These are phyloP conservation scores for Hydrozoanthus tunicans DNA, from an alignment of 64 coral and sea anemone species.

Conservation along the genomic window DNA sequence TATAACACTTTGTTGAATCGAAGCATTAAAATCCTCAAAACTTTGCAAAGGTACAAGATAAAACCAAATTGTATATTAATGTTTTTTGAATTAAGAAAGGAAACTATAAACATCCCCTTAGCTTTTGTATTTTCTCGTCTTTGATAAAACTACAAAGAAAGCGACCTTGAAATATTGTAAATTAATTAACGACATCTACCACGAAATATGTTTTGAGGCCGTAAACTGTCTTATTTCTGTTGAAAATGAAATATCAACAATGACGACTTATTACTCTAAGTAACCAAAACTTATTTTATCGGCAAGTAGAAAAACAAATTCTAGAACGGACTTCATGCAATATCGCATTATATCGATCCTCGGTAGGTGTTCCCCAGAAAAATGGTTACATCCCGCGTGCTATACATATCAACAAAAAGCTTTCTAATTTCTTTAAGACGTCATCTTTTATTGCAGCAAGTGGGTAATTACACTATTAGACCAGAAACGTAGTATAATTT, in stretches of 20 bases:
- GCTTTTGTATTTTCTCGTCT: neutral
- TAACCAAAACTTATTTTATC: neutral
- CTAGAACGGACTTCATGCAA: neutral
- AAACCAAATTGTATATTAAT: no score
- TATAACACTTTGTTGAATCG: no score
- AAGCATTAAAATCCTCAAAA: no score
- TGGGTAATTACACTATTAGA: neutral
- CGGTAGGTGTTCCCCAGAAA: neutral
- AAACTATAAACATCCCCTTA: no score
- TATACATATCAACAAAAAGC: neutral
- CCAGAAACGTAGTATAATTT: neutral
- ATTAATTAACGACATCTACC: neutral
- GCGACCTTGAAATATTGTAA: neutral
- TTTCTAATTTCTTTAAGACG: neutral
- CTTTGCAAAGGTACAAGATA: no score
- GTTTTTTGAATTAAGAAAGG: no score
- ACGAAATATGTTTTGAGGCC: neutral
- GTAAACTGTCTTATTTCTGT: neutral
- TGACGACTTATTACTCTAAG: neutral
- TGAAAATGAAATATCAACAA: neutral
- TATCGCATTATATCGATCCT: neutral
- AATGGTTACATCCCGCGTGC: neutral
- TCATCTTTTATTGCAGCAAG: neutral
- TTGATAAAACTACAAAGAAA: neutral
- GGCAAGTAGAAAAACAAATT: neutral